These are phyloP conservation scores for Ormyrus rosae DNA, from an alignment of 2,888 invertebrate species.

Conservation along the genomic window DNA sequence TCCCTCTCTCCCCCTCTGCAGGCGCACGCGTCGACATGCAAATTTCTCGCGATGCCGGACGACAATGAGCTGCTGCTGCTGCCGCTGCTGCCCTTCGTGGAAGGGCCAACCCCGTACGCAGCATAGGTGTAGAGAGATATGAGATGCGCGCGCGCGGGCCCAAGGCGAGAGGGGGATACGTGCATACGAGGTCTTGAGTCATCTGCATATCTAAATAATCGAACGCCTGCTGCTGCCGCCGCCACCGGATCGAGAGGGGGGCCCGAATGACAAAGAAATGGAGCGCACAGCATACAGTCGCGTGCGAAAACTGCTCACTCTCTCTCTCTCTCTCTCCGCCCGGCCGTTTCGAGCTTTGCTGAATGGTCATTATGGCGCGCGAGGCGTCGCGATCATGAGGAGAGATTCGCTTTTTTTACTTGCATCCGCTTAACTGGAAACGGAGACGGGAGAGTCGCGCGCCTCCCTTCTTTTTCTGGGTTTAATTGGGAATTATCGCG, in stretches of 20 bases:
- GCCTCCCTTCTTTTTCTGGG: no score
- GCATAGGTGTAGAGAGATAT: constrained; percentile 25
- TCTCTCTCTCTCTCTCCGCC: not conserved
- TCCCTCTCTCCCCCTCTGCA: constrained; percentile 2
- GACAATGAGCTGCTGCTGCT: constrained; percentile 61
- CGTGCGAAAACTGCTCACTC: constrained; percentile 36
- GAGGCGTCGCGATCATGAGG: constrained; percentile 2
- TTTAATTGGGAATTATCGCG: no score
- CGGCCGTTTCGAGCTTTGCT: constrained; percentile 34
- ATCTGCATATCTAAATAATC: constrained; percentile 76
- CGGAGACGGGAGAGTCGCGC: no score
- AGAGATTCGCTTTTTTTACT: not conserved
- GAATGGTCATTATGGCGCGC: constrained; percentile 41
- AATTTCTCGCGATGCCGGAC: constrained; percentile 60
- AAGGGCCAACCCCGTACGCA: constrained; percentile 23
- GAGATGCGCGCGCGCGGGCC: constrained; percentile 9
- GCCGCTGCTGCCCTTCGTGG: constrained; percentile 47
- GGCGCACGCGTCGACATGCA: constrained; percentile 63
- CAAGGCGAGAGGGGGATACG: not conserved
- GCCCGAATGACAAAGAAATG: constrained; percentile 40
- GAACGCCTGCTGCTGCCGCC: constrained; percentile 69
- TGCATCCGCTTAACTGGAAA: no score
- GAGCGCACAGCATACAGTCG: constrained; percentile 19
- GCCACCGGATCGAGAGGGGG: constrained; percentile 60
- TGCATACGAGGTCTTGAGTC: constrained; percentile 60